phyloP scores from a whole-genome alignment of 2,888 invertebrate species.

The Caenorhabditis japonica region DNA sequence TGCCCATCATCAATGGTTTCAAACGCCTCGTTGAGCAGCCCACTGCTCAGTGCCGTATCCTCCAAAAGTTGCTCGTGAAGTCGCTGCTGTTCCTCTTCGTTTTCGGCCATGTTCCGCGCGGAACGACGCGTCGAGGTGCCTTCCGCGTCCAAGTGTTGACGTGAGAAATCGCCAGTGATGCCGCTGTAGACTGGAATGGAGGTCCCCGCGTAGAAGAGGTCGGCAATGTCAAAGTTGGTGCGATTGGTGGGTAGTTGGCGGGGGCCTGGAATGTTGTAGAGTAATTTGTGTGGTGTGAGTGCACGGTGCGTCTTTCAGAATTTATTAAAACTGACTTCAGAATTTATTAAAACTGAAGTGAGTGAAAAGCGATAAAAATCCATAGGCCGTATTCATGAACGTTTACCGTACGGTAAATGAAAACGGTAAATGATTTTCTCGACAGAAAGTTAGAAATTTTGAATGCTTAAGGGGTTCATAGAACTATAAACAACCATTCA shows the following conservation, averaged over 20 bases:
- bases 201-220: conserved; percentile 39
- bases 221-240: conserved; percentile 11
- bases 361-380: too few relatives aligned
- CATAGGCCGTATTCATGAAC: too few relatives aligned
- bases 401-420: too few relatives aligned
- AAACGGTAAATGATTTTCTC: too few relatives aligned
- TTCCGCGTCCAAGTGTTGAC: conserved; percentile 4
- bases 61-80: conserved; percentile 44
- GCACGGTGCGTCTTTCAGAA: too few relatives aligned
- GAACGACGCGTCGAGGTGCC: not conserved
- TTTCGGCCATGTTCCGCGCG: conserved; percentile 5
- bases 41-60: conserved; percentile 33
- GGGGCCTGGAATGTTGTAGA: conserved; percentile 10
- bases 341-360: too few relatives aligned
- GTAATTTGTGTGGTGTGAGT: too few relatives aligned
- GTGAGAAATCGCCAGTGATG: conserved; percentile 14
- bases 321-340: too few relatives aligned
- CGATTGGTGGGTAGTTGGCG: conserved; percentile 9
- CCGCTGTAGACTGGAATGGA: conserved; percentile 29
- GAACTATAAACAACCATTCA: too few relatives aligned
- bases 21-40: not conserved
- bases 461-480: too few relatives aligned
- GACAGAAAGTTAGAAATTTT: too few relatives aligned
- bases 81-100: conserved; percentile 6
- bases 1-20: conserved; percentile 39